These are phyloP conservation scores for Tipula lateralis DNA, from an alignment of 2,888 invertebrate species.

Conservation along the genomic window DNA sequence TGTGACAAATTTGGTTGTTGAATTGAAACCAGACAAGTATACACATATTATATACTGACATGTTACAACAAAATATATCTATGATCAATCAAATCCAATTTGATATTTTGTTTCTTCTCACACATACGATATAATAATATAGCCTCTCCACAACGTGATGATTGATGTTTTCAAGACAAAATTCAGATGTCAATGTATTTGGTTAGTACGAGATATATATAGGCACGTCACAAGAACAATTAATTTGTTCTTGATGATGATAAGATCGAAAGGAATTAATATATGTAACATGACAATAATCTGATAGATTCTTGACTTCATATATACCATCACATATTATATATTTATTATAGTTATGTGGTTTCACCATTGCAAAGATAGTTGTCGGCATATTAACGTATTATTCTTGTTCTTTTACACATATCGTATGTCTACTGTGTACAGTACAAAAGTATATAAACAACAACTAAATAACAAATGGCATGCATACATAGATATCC, in stretches of 20 bases:
- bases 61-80: neutral
- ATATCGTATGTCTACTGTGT: neutral
- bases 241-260: slow-evolving; percentile 2
- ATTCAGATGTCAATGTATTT: neutral
- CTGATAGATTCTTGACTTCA: neutral
- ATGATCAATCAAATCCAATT: neutral
- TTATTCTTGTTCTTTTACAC: no score
- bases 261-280: neutral
- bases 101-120: neutral
- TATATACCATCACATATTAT: no score
- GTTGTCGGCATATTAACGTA: neutral
- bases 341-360: neutral
- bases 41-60: neutral
- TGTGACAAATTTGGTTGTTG: neutral
- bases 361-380: slow-evolving; percentile 6
- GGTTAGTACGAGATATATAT: neutral
- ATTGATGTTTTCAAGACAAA: neutral
- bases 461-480: neutral
- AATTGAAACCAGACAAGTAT: neutral
- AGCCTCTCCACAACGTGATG: neutral
- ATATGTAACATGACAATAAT: neutral
- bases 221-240: neutral
- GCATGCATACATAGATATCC: neutral
- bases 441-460: neutral
- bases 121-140: neutral